Conservation (phyloP, 1,140 invertebrate genomes). For the Ceratina australensis region DNA sequence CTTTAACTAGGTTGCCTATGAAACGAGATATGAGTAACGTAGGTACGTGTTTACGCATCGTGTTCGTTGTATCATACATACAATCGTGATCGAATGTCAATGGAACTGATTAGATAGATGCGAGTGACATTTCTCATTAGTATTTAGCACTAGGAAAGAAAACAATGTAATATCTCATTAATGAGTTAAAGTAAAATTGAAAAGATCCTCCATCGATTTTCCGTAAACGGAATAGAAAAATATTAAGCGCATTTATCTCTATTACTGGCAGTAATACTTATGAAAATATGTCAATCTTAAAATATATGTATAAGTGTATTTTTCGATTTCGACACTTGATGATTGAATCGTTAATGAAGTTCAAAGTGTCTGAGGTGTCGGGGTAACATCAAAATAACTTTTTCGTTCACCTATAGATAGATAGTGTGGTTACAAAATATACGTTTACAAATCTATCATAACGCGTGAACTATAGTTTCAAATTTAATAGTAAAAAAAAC, state of each 20-base stretch:
- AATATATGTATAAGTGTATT: slow-evolving; percentile 50
- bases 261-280: slow-evolving; percentile 62
- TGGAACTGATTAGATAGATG: slow-evolving; percentile 14
- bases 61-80: slow-evolving; percentile 27
- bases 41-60: slow-evolving; percentile 15
- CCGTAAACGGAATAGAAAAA: slow-evolving; percentile 63
- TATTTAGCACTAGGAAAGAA: slow-evolving; percentile 23
- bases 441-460: slow-evolving; percentile 6
- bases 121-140: slow-evolving; percentile 27
- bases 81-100: background rate
- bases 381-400: slow-evolving; percentile 49
- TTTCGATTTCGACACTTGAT: slow-evolving; percentile 8
- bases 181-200: slow-evolving; percentile 50
- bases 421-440: slow-evolving; percentile 26
- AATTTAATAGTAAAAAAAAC: slow-evolving; percentile 10
- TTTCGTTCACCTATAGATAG: slow-evolving; percentile 25
- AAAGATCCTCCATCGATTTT: slow-evolving; percentile 40
- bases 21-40: slow-evolving; percentile 16
- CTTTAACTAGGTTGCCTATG: background rate
- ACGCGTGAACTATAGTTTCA: background rate
- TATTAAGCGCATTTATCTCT: slow-evolving; percentile 57
- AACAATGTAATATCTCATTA: slow-evolving; percentile 32
- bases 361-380: slow-evolving; percentile 51
- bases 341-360: slow-evolving; percentile 19
- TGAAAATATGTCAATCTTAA: slow-evolving; percentile 62